A percentile compares a stretch with the other conserved stretches of the same genome.
phyloP scores from a whole-genome alignment of 2,797 vertebrate genomes.

The Periparus ater region DNA sequence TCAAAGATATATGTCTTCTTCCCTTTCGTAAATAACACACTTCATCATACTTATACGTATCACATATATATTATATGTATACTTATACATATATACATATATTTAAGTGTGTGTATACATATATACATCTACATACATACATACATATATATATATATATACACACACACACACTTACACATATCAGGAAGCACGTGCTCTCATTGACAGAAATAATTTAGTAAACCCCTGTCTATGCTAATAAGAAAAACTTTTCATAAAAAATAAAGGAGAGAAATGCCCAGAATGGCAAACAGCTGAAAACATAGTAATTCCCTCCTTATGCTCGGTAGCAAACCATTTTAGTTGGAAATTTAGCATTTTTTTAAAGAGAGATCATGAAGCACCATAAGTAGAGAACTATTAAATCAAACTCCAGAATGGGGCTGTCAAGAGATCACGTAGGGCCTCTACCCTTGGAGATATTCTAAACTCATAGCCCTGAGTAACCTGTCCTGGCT shows the following conservation, averaged over 20 bases:
- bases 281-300: background rate
- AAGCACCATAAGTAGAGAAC: background rate
- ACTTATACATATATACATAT: too few relatives aligned
- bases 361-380: background rate
- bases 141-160: too few relatives aligned
- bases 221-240: background rate
- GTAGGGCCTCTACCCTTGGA: background rate
- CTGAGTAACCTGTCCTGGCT: background rate
- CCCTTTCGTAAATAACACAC: background rate
- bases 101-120: too few relatives aligned
- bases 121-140: too few relatives aligned
- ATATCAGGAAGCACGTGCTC: background rate
- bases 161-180: background rate
- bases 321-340: background rate
- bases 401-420: background rate
- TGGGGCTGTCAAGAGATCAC: background rate
- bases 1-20: background rate
- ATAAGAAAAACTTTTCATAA: background rate
- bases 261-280: background rate
- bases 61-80: background rate
- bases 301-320: background rate
- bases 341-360: background rate
- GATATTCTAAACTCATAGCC: background rate
- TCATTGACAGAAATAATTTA: background rate
- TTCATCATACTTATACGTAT: background rate